A percentile compares a stretch with the other conserved stretches of the same genome.
These are phyloP conservation scores for Amblyopsis rosae DNA, from an alignment of 2,113 vertebrate species.

Conservation along the genomic window DNA sequence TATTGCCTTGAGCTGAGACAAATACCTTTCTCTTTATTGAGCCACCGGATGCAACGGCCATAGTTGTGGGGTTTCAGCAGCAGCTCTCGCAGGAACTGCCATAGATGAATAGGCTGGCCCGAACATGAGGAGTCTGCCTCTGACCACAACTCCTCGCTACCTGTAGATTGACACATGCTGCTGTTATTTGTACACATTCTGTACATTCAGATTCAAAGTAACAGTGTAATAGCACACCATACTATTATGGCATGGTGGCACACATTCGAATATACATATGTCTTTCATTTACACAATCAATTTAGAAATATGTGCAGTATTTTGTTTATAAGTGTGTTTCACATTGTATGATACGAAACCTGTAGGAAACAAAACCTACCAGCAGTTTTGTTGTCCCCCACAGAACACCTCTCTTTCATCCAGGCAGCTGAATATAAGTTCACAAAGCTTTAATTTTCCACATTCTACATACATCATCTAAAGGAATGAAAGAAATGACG, in stretches of 20 bases:
- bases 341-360: neutral
- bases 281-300: neutral
- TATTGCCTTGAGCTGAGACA: neutral
- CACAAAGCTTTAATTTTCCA: neutral
- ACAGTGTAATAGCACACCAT: neutral
- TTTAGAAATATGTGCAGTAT: no score
- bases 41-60: constrained; percentile 95
- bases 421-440: constrained; percentile 82
- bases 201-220: no score
- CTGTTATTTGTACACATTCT: neutral
- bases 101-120: constrained; percentile 94
- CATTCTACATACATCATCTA: neutral
- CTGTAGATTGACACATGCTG: constrained; percentile 37
- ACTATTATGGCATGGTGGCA: neutral
- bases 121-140: constrained; percentile 93
- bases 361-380: constrained; percentile 46
- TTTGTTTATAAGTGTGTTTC: no score
- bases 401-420: constrained; percentile 90
- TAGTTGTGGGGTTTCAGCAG: constrained; percentile 94
- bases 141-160: constrained; percentile 80
- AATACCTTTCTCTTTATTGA: constrained; percentile 96
- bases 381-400: constrained; percentile 65
- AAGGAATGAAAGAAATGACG: neutral
- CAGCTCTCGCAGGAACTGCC: constrained; percentile 97
- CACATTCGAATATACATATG: neutral